These are phyloP conservation scores for Campoplex capitator DNA, from an alignment of 2,888 invertebrate genomes.

Conservation along the genomic window DNA sequence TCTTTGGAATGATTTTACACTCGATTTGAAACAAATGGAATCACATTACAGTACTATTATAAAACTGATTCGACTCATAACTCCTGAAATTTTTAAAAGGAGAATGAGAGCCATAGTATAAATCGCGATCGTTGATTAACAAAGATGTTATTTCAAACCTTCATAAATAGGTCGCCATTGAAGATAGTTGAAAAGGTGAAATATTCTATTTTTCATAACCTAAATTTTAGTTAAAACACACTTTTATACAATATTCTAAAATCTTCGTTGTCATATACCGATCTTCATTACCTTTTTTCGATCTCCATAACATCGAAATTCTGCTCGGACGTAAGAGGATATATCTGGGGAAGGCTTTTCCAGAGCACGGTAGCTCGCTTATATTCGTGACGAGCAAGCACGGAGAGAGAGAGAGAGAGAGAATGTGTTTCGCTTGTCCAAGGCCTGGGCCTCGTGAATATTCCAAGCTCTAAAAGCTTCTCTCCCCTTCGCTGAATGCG, in stretches of 20 bases:
- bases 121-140: no score
- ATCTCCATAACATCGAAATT: conserved; percentile 45
- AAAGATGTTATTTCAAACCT: background rate
- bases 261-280: background rate
- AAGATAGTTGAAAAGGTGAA: background rate
- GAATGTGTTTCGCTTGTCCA: conserved; percentile 82
- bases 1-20: no score
- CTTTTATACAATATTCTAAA: background rate
- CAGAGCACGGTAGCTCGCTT: conserved; percentile 47
- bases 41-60: no score
- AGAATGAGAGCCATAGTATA: no score
- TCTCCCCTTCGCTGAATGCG: conserved; percentile 73
- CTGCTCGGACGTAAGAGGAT: conserved; percentile 67
- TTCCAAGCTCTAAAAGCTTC: conserved; percentile 84
- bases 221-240: background rate
- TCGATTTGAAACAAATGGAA: no score
- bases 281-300: conserved; percentile 27
- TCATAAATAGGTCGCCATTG: background rate
- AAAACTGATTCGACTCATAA: no score
- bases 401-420: conserved; percentile 71
- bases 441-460: conserved; percentile 82
- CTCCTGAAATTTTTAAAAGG: no score
- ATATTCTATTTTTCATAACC: background rate
- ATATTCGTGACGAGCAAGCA: conserved; percentile 63
- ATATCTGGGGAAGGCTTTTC: conserved; percentile 63